phyloP scores from a whole-genome alignment of 2,113 vertebrate genomes.

The Emydura subglobosa region DNA sequence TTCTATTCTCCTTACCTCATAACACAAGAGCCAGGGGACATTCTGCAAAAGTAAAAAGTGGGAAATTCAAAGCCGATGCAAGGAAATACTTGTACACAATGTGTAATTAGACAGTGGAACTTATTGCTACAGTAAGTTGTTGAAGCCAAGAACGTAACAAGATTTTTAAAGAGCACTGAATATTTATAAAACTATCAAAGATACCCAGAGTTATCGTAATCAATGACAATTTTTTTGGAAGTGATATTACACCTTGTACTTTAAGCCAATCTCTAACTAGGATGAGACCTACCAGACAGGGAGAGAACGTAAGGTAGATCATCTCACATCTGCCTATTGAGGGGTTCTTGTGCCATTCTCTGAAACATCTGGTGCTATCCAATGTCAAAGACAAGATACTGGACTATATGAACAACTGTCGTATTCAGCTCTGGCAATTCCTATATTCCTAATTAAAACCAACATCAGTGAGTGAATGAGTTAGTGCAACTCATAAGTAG shows the following conservation, averaged over 20 bases:
- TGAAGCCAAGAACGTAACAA: background rate
- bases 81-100: background rate
- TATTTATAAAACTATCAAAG: background rate
- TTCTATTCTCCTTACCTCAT: background rate
- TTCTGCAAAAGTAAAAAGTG: background rate
- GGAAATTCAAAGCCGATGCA: slow-evolving; percentile 16
- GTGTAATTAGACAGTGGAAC: background rate
- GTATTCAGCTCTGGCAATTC: background rate
- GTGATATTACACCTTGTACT: background rate
- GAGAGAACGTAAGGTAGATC: background rate
- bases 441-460: background rate
- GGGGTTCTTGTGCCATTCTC: background rate
- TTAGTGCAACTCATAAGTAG: background rate
- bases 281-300: background rate
- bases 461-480: background rate
- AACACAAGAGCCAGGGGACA: background rate
- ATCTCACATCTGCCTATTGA: fast-evolving
- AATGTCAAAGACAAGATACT: background rate
- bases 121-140: background rate
- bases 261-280: background rate
- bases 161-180: background rate
- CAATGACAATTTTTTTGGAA: background rate
- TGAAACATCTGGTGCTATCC: background rate
- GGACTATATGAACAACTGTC: background rate
- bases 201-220: background rate